A percentile compares a stretch with the other conserved stretches of the same genome.
Evolutionary conservation across 2,888 invertebrate genomes (phyloP).

Genomic region (Odontomyia ornata): DNA sequence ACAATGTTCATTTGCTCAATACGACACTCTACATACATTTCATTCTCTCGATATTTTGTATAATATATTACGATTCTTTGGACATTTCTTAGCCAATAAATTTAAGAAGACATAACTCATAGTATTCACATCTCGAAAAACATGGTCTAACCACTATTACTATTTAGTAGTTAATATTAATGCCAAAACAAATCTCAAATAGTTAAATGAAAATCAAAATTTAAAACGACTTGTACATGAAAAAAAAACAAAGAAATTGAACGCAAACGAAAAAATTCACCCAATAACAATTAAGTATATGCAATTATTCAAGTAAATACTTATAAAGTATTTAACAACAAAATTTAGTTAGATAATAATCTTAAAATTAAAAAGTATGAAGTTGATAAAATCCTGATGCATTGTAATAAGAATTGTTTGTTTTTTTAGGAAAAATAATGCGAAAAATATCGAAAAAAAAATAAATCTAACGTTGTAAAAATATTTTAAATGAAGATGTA

Average conservation of each 20-base stretch:
- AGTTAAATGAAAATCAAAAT: conserved; percentile 11
- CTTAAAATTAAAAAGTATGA: background rate
- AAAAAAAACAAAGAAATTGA: too few relatives aligned
- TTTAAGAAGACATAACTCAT: conserved; percentile 33
- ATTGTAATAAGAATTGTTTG: background rate
- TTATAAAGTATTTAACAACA: conserved; percentile 1
- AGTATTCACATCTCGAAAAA: conserved; percentile 31
- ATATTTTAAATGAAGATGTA: background rate
- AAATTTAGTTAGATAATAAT: conserved; percentile 35
- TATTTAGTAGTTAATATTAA: conserved; percentile 19
- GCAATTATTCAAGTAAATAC: background rate
- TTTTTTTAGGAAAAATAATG: background rate
- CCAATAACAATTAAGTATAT: background rate
- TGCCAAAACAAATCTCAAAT: background rate
- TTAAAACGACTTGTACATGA: background rate
- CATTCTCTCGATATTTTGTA: conserved; percentile 45
- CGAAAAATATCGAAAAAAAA: background rate
- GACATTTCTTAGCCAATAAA: background rate
- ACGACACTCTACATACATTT: conserved; percentile 39
- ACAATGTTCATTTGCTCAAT: conserved; percentile 45
- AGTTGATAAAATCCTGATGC: background rate
- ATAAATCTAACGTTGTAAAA: background rate
- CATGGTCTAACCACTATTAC: conserved; percentile 17
- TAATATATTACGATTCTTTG: conserved; percentile 33
- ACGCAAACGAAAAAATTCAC: background rate